Percentiles rank a stretch among this genome's conserved stretches.
Conservation (phyloP, 2,888 invertebrate genomes). For the Automeris io region DNA sequence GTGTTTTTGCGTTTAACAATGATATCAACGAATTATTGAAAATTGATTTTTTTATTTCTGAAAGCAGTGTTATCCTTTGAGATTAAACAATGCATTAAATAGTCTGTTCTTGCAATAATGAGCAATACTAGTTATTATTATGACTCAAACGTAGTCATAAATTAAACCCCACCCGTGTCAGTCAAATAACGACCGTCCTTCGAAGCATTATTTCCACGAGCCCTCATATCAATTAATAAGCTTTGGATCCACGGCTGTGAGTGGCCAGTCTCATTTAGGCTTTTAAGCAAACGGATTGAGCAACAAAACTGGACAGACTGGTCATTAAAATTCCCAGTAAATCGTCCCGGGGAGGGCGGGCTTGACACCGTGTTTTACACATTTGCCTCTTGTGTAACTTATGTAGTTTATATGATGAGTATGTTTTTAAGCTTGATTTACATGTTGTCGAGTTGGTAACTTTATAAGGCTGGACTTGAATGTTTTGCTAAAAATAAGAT, state of each 20-base stretch:
- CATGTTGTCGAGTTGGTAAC: no score
- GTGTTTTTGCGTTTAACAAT: no score
- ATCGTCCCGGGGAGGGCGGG: slow-evolving; percentile 26
- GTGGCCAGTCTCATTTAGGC: slow-evolving; percentile 31
- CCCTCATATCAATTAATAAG: slow-evolving; percentile 14
- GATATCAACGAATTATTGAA: no score
- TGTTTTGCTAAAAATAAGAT: no score
- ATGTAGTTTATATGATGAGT: slow-evolving; percentile 1
- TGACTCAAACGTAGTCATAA: no score
- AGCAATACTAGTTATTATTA: no score
- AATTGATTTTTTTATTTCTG: no score
- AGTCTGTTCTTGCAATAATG: no score
- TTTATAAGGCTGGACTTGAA: no score
- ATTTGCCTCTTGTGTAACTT: slow-evolving; percentile 20
- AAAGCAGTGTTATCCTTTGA: no score
- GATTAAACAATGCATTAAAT: no score
- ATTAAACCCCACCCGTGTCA: background rate
- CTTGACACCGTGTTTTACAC: slow-evolving; percentile 31
- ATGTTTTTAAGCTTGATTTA: no score
- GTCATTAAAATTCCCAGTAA: slow-evolving; percentile 60
- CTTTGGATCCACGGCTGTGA: slow-evolving; percentile 7
- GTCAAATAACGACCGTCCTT: background rate
- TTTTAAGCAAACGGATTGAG: slow-evolving; percentile 31
- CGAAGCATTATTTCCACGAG: slow-evolving; percentile 4
- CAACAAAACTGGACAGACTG: slow-evolving; percentile 42